These are phyloP conservation scores for Typhlichthys eigenmanni DNA, from an alignment of 2,797 vertebrate genomes.

Conservation along the genomic window DNA sequence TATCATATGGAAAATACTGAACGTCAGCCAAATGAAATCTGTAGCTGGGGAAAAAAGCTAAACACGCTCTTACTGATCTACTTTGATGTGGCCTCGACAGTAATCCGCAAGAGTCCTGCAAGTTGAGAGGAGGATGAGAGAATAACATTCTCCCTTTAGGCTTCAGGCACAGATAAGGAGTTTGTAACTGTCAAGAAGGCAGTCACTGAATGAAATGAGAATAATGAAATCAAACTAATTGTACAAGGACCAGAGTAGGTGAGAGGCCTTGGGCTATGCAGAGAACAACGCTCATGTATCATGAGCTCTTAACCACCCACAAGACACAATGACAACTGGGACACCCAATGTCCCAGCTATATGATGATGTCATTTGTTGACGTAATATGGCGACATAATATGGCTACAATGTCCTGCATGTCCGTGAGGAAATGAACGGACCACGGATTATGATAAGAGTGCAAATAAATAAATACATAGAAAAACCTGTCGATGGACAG, in stretches of 20 bases:
- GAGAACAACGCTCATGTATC: conserved; percentile 20
- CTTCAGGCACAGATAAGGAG: conserved; percentile 6
- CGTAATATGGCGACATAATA: background rate
- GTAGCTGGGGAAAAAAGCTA: background rate
- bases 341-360: too few species aligned
- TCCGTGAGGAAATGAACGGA: too few species aligned
- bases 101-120: conserved; percentile 16
- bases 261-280: background rate
- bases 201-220: conserved; percentile 29
- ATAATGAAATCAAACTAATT: conserved; percentile 31
- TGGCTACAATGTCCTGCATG: too few species aligned
- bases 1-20: conserved; percentile 24
- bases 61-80: conserved; percentile 9
- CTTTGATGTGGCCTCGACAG: conserved; percentile 4
- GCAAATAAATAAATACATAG: background rate
- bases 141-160: conserved; percentile 12
- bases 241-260: conserved; percentile 36
- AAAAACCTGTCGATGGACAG: conserved; percentile 22
- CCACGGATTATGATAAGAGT: too few species aligned
- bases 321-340: conserved; percentile 18
- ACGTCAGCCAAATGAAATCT: conserved; percentile 2
- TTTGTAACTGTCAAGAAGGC: conserved; percentile 17
- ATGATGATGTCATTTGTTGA: background rate
- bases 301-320: conserved; percentile 11
- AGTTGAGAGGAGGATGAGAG: conserved; percentile 21